Conservation (phyloP, 2,797 vertebrate species). For the Chloroceryle inda region DNA sequence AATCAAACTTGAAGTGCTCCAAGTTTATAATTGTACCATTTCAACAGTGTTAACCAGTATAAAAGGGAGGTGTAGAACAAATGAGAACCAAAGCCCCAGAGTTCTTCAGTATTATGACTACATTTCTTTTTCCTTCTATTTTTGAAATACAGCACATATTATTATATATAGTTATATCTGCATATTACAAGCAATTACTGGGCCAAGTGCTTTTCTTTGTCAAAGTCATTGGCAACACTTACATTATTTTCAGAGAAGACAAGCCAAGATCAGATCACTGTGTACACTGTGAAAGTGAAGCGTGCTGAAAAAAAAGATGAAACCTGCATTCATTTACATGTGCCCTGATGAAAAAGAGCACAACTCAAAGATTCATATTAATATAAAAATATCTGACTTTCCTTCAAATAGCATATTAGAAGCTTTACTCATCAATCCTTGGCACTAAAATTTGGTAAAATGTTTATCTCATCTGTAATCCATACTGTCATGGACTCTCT, state of each 20-base stretch:
- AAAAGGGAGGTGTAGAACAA: neutral
- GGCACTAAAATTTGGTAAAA: conserved; percentile 29
- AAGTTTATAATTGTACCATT: neutral
- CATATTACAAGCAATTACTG: conserved; percentile 58
- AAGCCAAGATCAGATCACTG: neutral
- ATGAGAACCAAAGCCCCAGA: neutral
- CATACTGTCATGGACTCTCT: neutral
- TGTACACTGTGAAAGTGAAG: neutral
- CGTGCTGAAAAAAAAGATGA: neutral
- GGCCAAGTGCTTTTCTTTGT: conserved; percentile 48
- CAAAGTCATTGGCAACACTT: conserved; percentile 58
- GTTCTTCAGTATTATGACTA: neutral
- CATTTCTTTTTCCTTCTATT: neutral
- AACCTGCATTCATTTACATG: neutral
- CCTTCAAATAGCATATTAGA: conserved; percentile 11
- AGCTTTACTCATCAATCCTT: neutral
- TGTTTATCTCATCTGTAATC: conserved; percentile 23
- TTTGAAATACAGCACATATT: neutral
- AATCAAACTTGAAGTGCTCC: neutral
- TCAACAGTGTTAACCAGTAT: neutral
- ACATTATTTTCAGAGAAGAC: conserved; percentile 22
- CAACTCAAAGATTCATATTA: conserved; percentile 1
- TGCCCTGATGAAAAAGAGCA: neutral
- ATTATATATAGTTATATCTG: conserved; percentile 7
- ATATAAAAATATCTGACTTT: conserved; percentile 32